These are phyloP conservation scores for Diuraphis noxia DNA, from an alignment of 1,140 invertebrate species.

Conservation along the genomic window DNA sequence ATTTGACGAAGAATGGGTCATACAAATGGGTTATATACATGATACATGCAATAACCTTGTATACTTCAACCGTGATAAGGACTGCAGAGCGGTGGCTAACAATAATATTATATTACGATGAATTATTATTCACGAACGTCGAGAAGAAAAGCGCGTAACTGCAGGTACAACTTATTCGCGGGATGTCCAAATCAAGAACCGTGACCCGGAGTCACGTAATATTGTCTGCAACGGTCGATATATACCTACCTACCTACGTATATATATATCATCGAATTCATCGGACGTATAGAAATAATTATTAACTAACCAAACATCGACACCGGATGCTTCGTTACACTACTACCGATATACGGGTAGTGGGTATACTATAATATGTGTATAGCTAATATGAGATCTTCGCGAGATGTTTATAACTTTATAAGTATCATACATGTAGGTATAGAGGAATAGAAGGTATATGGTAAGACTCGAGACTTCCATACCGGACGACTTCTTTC, in stretches of 20 bases:
- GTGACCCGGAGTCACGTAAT: constrained; percentile 13
- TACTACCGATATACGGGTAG: neutral
- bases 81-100: neutral
- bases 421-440: no score
- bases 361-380: neutral
- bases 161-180: constrained; percentile 9
- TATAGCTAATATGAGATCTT: neutral
- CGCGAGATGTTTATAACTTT: neutral
- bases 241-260: neutral
- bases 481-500: neutral
- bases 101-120: neutral
- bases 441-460: neutral
- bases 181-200: constrained; percentile 25
- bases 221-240: neutral
- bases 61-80: no score
- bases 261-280: neutral
- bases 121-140: constrained; percentile 16
- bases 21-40: no score
- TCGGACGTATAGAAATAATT: neutral
- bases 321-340: constrained; percentile 42
- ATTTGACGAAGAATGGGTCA: no score
- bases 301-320: constrained; percentile 40
- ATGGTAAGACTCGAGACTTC: neutral
- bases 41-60: no score
- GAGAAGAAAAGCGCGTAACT: neutral